These are phyloP conservation scores for Poecile atricapillus DNA, from an alignment of 2,113 vertebrate species.

Conservation along the genomic window DNA sequence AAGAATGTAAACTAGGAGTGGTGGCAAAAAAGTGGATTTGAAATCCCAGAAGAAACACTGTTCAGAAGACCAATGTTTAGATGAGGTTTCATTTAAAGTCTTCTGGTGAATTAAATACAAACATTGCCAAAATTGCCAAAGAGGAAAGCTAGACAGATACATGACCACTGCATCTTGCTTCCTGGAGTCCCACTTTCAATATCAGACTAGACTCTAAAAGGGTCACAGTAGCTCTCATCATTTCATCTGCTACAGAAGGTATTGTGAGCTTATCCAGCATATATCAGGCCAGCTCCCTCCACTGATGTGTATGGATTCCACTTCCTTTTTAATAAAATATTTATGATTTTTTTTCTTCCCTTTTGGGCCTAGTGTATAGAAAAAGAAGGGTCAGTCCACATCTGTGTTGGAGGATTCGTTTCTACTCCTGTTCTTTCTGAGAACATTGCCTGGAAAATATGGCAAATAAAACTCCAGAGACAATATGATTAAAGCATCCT, in stretches of 20 bases:
- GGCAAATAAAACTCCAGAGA: neutral
- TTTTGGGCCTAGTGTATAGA: neutral
- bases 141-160: neutral
- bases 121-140: neutral
- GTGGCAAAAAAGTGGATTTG: constrained; percentile 51
- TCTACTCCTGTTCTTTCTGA: neutral
- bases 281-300: neutral
- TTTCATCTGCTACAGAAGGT: neutral
- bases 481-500: constrained; percentile 22
- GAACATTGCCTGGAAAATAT: neutral
- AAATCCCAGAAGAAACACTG: constrained; percentile 16
- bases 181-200: neutral
- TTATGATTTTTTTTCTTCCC: neutral
- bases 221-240: neutral
- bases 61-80: neutral
- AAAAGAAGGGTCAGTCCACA: neutral
- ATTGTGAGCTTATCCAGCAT: neutral
- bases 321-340: neutral
- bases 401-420: neutral
- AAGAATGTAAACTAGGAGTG: neutral
- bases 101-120: neutral
- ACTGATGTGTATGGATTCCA: neutral
- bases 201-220: neutral
- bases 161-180: neutral
- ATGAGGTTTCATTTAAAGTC: neutral